A percentile compares a stretch with the other conserved stretches of the same genome.
phyloP scores from a whole-genome alignment of 2,888 invertebrate species.

The Athetis lepigone region DNA sequence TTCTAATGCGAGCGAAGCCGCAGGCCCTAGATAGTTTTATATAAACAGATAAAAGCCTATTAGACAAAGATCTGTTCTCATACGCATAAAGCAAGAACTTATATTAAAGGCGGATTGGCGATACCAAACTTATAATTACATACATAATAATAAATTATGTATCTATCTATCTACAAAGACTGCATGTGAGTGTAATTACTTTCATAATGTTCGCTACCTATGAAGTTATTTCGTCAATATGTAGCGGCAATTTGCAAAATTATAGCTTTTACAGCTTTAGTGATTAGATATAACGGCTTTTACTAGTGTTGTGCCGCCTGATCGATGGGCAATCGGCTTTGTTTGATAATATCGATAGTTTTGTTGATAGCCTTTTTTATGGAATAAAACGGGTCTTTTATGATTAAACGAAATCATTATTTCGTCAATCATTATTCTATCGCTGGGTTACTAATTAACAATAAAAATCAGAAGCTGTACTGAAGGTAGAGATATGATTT shows the following conservation, averaged over 20 bases:
- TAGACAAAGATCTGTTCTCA: too few species aligned
- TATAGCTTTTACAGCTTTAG: slow-evolving; percentile 75
- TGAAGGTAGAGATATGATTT: neutral
- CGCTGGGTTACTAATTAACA: neutral
- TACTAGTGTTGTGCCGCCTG: slow-evolving; percentile 62
- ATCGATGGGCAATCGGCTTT: slow-evolving; percentile 43
- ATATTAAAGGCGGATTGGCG: too few species aligned
- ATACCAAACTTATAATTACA: slow-evolving; percentile 27
- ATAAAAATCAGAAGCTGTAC: neutral
- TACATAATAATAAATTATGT: slow-evolving; percentile 28
- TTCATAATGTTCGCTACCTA: slow-evolving; percentile 71
- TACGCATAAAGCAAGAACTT: too few species aligned
- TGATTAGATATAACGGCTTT: slow-evolving; percentile 82
- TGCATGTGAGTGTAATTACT: slow-evolving; percentile 66
- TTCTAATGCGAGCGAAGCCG: too few species aligned
- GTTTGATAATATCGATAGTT: slow-evolving; percentile 46
- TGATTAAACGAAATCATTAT: slow-evolving; percentile 10
- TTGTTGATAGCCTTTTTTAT: slow-evolving; percentile 25
- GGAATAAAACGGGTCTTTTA: slow-evolving; percentile 16
- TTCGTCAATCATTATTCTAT: neutral
- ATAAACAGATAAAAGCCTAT: too few species aligned
- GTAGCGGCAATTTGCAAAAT: slow-evolving; percentile 82
- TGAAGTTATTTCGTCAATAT: slow-evolving; percentile 73
- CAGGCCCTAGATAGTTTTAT: too few species aligned
- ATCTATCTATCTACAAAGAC: neutral